Evolutionary conservation across 2,888 invertebrate species (phyloP), one percentile per base, ranked within the genome.

Genomic region (Frankliniella intonsa): DNA sequence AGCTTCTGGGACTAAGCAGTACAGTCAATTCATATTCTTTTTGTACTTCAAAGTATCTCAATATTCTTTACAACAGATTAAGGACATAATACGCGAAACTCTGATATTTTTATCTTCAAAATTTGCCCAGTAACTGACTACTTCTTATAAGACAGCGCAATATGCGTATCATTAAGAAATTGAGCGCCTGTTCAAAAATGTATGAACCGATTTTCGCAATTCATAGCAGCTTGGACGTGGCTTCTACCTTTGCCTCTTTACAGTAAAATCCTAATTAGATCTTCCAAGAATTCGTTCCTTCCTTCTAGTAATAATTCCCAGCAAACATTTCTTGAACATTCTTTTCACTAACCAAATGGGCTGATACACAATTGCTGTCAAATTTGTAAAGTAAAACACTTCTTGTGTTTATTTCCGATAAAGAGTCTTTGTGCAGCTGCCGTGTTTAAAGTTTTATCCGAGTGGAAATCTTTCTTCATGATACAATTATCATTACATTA

Each of bases 401-500:
- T 55, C 55, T 12, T 55, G 55, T 55, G 55, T 55, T 38, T 38
- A 1, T 11, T 14, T 14, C 5, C 19, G 19, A 55, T 19, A 14
- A 10, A 12, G 17, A 55, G 55, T 55, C 25, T 76, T 22, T 76
- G 25, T 76, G 25, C 69, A 76, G 25, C 69, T 76, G 69, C 25
- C 69, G 69, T 76, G 69, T 25, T 76, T 76, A 25, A 25, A 22
- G 22, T 25, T 12, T 76, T 76, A 25, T 25, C 69, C 25, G 69
- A 76, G 69, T 76, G 69, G 38, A 76, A 76, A 22, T 76, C 69
- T 76, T 25, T 76, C 69, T 25, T 76, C 69, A 76, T 76, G 69
- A 76, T 76, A 76, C 69, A 22, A 76, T 76, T 76, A 76, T 76
- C 69, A 76, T 76, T 76, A 76, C 69, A 22, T 76, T 25, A 76